A percentile compares a stretch with the other conserved stretches of the same genome.
phyloP scores from a whole-genome alignment of 1,140 invertebrate genomes.

The Megathymus violae region DNA sequence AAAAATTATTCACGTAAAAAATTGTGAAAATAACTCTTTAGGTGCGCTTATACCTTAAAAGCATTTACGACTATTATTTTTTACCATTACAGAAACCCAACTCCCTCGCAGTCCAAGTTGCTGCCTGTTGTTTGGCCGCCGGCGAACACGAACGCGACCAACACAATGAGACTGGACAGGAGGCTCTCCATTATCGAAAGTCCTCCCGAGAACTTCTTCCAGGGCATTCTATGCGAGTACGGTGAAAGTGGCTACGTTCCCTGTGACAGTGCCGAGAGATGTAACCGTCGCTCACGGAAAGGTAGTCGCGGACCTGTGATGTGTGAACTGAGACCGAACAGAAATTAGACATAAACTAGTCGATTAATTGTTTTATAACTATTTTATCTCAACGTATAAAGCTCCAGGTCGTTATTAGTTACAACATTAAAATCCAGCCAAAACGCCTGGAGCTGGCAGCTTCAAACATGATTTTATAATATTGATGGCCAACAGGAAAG shows the following conservation, averaged over 20 bases:
- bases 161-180: constrained; percentile 43
- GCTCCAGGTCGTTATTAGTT: too few relatives aligned
- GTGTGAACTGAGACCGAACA: background rate
- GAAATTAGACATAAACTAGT: background rate
- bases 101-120: constrained; percentile 43
- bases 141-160: constrained; percentile 39
- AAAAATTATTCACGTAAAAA: too few relatives aligned
- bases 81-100: constrained; percentile 60
- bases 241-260: constrained; percentile 56
- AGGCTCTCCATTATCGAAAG: constrained; percentile 34
- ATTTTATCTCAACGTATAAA: too few relatives aligned
- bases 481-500: too few relatives aligned
- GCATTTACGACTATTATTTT: too few relatives aligned
- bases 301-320: background rate
- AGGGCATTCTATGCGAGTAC: constrained; percentile 51
- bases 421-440: too few relatives aligned
- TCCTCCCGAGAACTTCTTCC: constrained; percentile 39
- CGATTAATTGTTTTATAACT: background rate
- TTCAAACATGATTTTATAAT: too few relatives aligned
- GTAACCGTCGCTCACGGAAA: constrained; percentile 11
- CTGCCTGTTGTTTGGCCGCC: constrained; percentile 48
- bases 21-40: too few relatives aligned
- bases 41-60: too few relatives aligned
- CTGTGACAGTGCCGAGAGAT: constrained; percentile 48
- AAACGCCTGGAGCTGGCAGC: too few relatives aligned